Percentiles rank a stretch among this genome's conserved stretches.
phyloP scores from a whole-genome alignment of 2,113 vertebrate species.

The Periophthalmus modestus region DNA sequence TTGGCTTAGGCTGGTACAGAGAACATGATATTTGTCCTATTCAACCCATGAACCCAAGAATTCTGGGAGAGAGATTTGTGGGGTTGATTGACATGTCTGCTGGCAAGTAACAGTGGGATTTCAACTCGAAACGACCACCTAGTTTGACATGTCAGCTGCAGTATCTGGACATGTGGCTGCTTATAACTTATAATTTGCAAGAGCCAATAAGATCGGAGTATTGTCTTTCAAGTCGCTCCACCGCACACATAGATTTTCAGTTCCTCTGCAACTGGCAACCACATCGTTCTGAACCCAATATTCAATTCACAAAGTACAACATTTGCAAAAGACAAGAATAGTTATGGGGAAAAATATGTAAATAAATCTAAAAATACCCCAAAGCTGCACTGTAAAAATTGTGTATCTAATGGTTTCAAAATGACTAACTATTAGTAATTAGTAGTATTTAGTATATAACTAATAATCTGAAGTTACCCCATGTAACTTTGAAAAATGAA shows the following conservation, averaged over 20 bases:
- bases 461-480: too few species aligned
- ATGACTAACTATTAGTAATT: too few species aligned
- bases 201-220: neutral
- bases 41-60: neutral
- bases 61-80: neutral
- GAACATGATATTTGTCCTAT: neutral
- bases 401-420: too few species aligned
- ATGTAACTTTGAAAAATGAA: too few species aligned
- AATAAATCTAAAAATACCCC: constrained; percentile 9
- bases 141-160: neutral
- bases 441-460: too few species aligned
- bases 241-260: constrained; percentile 5
- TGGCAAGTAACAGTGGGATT: neutral
- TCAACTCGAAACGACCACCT: neutral
- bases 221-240: constrained; percentile 12
- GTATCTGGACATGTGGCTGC: neutral
- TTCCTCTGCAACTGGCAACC: neutral
- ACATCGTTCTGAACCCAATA: constrained; percentile 4
- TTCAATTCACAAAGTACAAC: neutral
- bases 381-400: too few species aligned
- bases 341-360: neutral
- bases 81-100: neutral
- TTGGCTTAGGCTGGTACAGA: neutral
- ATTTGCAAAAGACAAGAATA: neutral
- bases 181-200: neutral